Evolutionary conservation across 2,888 invertebrate species (phyloP).

Genomic region (Pristionchus entomophagus): DNA sequence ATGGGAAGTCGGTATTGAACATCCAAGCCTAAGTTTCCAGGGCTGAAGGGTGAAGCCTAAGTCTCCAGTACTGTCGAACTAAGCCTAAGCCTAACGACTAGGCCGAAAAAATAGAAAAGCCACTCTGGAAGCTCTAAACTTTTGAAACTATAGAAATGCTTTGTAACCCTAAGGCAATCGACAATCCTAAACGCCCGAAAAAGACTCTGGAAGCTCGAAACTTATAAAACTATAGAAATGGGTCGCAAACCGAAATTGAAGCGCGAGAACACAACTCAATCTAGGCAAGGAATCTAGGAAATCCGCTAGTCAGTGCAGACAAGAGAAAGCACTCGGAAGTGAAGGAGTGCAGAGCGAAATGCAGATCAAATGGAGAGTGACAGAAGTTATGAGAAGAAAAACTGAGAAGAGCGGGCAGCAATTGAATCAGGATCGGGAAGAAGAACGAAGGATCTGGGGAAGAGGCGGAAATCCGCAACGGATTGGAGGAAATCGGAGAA

Average conservation of each 20-base stretch:
- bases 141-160: no score
- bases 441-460: background rate
- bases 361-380: conserved; percentile 6
- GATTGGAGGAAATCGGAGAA: conserved; percentile 34
- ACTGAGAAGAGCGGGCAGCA: conserved; percentile 11
- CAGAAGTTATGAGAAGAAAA: background rate
- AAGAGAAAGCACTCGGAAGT: background rate
- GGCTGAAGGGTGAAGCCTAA: no score
- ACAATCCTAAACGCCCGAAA: no score
- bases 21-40: no score
- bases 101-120: no score
- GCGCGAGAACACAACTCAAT: background rate
- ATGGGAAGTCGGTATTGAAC: no score
- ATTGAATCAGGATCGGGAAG: conserved; percentile 18
- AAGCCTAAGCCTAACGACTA: no score
- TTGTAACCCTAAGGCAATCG: no score
- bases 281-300: background rate
- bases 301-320: background rate
- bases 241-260: conserved; percentile 1
- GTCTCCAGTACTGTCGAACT: no score
- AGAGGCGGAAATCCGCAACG: background rate
- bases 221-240: no score
- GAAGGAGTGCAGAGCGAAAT: background rate
- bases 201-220: no score
- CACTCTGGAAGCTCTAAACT: no score